Percentiles rank a stretch among this genome's conserved stretches.
Conservation (phyloP, 2,888 invertebrate species). For the Parascotia fuliginaria region DNA sequence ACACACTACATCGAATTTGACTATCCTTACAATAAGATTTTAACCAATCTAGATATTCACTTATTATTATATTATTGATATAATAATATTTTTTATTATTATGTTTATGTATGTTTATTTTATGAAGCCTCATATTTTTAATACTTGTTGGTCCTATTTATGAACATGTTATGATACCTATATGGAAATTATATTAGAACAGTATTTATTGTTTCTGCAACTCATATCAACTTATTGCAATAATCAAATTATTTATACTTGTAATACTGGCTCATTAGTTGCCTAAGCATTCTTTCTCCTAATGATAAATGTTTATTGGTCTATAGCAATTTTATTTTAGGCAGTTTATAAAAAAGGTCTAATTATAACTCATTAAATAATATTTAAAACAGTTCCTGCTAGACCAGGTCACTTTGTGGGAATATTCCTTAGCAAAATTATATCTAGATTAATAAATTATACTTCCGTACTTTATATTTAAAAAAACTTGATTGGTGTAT, state of each 20-base stretch:
- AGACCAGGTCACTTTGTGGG: background rate
- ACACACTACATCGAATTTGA: background rate
- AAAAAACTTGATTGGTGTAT: conserved; percentile 16
- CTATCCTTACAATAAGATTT: background rate
- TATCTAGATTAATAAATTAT: background rate
- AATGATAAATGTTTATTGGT: too few species aligned
- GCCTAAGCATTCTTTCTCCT: background rate
- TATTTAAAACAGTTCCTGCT: background rate
- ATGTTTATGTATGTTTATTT: too few species aligned
- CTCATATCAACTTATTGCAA: too few species aligned
- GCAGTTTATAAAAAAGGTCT: background rate
- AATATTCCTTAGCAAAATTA: background rate
- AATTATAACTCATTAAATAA: background rate
- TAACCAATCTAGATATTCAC: too few species aligned
- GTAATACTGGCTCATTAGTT: background rate
- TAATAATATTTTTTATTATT: background rate
- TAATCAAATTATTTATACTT: too few species aligned
- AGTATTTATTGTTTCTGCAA: too few species aligned
- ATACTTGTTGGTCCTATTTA: background rate
- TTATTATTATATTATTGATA: background rate
- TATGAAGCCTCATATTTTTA: too few species aligned
- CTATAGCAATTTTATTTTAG: background rate
- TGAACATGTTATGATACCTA: too few species aligned
- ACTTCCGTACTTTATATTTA: background rate
- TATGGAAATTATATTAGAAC: too few species aligned